Evolutionary conservation across 2,888 invertebrate genomes (phyloP), one percentile per base, ranked within the genome.

Genomic region (Pachydiplax longipennis): DNA sequence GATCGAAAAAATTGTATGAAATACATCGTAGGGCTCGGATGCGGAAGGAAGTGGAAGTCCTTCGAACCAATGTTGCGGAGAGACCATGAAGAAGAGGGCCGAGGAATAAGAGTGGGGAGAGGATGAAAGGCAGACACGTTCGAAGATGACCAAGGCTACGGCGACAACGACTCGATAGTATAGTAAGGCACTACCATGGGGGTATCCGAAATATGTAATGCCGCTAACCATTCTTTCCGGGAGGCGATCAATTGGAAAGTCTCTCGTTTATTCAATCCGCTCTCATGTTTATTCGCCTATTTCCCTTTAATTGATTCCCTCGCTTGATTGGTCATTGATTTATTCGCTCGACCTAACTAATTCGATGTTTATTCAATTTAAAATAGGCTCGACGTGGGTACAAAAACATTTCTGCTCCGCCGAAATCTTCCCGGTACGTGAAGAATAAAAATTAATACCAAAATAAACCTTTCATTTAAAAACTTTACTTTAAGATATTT

Each of bases 31-130:
- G 53, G 37, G 48, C 13, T 83, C 35, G 22, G 53, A 87, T 61
- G 87, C 87, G 87, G 87, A 87, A 87, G 87, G 87, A 87, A 87
- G 87, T 87, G n/a, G 61, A 12, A 8, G 87, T 87, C 87, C 87
- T 87, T 87, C 35, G 58, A 22, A 37, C 61, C 48, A 65, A 87
- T 87, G 58, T 65, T 61, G 61, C 65, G 87, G 31, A 61, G n/a
- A 87, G 87, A 61, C 87, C 87, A 18, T 87, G 87, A 87, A 37
- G 37, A 87, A 65, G 61, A 22, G 15, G 58, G 37, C 25, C 48
- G 31, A 15, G 87, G 53, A 44, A n/a, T 13, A 4, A 37, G 22
- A 44, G 61, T 35, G 87, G 87, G 37, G 61, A n/a, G 25, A 8
- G 73, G 73, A 73, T 31, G 73, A 73, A 31, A 87, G 87, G 87